These are phyloP conservation scores for Achroia grisella DNA, from an alignment of 1,140 invertebrate genomes.

Conservation along the genomic window DNA sequence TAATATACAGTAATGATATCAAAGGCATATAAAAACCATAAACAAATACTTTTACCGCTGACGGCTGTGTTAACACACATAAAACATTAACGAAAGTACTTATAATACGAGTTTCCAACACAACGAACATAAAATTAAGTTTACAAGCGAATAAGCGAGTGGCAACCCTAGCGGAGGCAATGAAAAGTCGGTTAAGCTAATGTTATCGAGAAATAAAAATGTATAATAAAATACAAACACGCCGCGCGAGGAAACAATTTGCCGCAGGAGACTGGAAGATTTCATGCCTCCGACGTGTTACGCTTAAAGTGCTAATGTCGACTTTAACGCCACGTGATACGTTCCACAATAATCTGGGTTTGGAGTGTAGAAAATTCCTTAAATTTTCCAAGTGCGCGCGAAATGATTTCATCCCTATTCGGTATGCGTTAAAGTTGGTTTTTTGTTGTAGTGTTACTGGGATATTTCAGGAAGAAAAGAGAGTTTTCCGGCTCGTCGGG, in stretches of 20 bases:
- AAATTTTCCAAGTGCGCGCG: conserved; percentile 37
- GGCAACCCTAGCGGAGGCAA: conserved; percentile 66
- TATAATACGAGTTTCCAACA: conserved; percentile 6
- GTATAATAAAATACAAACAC: conserved; percentile 74
- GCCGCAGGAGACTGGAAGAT: conserved; percentile 70
- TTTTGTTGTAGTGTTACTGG: conserved; percentile 17
- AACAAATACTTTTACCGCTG: not conserved
- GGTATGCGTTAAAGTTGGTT: conserved; percentile 25
- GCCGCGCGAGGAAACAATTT: conserved; percentile 71
- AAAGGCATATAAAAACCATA: not conserved
- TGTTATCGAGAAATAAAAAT: conserved; percentile 74
- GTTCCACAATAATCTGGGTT: conserved; percentile 28
- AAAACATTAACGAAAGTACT: conserved; percentile 4
- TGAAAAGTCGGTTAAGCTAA: conserved; percentile 74
- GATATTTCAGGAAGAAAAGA: conserved; percentile 68
- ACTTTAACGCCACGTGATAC: conserved; percentile 28
- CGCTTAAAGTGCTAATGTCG: conserved; percentile 12
- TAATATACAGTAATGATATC: not conserved
- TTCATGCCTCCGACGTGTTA: conserved; percentile 41
- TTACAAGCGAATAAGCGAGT: conserved; percentile 10
- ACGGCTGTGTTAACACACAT: not conserved
- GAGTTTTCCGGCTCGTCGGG: conserved; percentile 67
- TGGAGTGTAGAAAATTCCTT: conserved; percentile 58
- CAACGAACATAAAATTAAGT: conserved; percentile 10
- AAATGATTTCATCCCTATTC: conserved; percentile 23